Base-by-base conservation (phyloP, 2,113 vertebrate genomes). In the Vulpes vulpes region DNA sequence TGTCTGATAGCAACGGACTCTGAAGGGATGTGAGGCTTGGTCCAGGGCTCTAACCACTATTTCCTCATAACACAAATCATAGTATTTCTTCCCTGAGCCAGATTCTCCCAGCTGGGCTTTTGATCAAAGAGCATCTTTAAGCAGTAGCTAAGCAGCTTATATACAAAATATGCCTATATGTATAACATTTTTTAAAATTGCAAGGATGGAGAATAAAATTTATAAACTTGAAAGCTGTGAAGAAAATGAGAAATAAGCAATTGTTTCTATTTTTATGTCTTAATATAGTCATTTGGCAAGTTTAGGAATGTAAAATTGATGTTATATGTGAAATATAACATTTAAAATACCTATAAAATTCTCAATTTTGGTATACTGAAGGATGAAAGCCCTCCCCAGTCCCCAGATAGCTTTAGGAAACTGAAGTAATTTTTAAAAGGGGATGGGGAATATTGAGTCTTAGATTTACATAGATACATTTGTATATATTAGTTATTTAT, bases 331-430 rank as follows among this genome's bases (percentile, higher is more conserved):
- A 43, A 84, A 76, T 25, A 30, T 35, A 71, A 82, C 1, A 69
- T n/a, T 91, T 82, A 89, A 96, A 82, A 86, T 83, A 84, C 82
- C 51, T 69, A 69, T 69, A 69, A 69, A 69, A 69, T 89, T 89
- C 10, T 92, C 73, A 80, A 8, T 88, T 62, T 80, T 32, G 20
- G 10, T 30, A 25, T 91, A 88, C 10, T 55, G 35, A 95, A 80
- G 76, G 32, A 76, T 23, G 38, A 20, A 73, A 89, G 73, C 17
- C 5, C 7, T 86, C 19, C 49, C 25, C 43, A 91, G 62, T 83
- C 19, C 32, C 22, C 51, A 93, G 69, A 86, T 76, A 89, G 11
- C 7, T 90, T 96, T 85, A 91, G 53, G 30, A 82, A 96, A 90
- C 69, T 32, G 12, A 81, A 69, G 23, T 78, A 67, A 67, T 89